Percentiles rank a stretch among this genome's conserved stretches.
Evolutionary conservation across 2,113 vertebrate genomes (phyloP).

Genomic region (Picathartes gymnocephalus): DNA sequence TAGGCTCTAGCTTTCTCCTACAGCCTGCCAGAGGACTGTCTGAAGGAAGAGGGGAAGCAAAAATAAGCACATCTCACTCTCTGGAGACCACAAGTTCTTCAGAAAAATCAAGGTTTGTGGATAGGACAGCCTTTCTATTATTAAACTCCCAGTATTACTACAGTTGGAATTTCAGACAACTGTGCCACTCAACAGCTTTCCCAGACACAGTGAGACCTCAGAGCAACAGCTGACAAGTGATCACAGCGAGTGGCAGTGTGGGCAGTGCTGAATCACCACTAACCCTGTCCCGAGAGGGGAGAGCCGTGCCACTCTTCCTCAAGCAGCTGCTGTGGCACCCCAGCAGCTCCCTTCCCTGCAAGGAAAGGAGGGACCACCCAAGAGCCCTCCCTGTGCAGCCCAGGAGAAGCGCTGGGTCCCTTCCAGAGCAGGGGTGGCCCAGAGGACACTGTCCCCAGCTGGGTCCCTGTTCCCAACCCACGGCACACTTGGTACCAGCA

Average conservation of each 20-base stretch:
- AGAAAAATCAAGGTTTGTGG: neutral
- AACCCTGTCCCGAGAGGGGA: neutral
- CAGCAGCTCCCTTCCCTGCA: neutral
- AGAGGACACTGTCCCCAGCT: neutral
- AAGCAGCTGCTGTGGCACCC: neutral
- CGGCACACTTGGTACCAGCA: rapidly evolving
- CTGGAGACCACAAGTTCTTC: neutral
- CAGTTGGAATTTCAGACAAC: neutral
- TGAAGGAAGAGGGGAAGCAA: neutral
- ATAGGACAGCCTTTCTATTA: neutral
- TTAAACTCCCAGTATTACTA: neutral
- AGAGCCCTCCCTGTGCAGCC: neutral
- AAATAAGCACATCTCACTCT: neutral
- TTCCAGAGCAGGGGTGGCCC: neutral
- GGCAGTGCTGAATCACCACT: neutral
- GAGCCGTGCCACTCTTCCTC: neutral
- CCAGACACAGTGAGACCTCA: neutral
- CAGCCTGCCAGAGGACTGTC: neutral
- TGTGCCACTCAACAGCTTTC: neutral
- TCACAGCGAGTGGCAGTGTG: rapidly evolving
- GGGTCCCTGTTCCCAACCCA: neutral
- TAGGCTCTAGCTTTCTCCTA: neutral
- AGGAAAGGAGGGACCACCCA: rapidly evolving
- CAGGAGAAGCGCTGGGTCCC: rapidly evolving
- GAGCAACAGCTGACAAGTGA: neutral